Evolutionary conservation across 2,113 vertebrate genomes (phyloP), one percentile per base, ranked within the genome.

Genomic region (Struthidea cinerea): DNA sequence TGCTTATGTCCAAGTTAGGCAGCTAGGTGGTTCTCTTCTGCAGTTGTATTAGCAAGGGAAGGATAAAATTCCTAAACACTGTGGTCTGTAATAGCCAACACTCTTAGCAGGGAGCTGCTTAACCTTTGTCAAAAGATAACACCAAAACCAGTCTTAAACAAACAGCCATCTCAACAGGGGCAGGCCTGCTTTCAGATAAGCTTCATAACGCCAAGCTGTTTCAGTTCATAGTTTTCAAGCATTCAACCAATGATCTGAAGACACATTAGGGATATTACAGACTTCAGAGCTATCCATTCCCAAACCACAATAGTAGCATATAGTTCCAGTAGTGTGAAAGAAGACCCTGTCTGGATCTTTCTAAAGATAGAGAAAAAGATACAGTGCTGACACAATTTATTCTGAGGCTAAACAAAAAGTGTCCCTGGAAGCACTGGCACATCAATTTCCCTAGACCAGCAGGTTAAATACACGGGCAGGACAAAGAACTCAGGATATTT

Each of bases 101-200:
- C 55, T 64, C 65, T 47, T 41, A 59, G 83, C 76, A 77, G 94
- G 90, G 42, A 92, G 76, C 90, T 87, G 73, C 55, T 95, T 90
- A 92, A 92, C 79, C 55, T 93, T 81, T 96, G 79, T 77, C 80
- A 81, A 89, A 90, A 67, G 47, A 10, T 39, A 92, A 92, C 76
- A 67, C 59, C 75, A 86, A 84, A 86, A 52, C 0, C 16, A 55
- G 6, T 14, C 68, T 90, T 88, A 86, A 94, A 85, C 55, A 92
- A 92, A 90, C 46, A 92, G 17, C 52, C 47, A 75, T 90, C 92
- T 77, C 76, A 67, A 50, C 55, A 55, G 92, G 74, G 46, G 42
- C 37, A 67, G 10, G 56, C 27, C 71, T 67, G 79, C 71, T 79
- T 73, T 85, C 83, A 61, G 79, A 42, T 41, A 73, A 80, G 79